Conservation (phyloP, 1,140 invertebrate species). For the Ceratosolen solmsi region DNA sequence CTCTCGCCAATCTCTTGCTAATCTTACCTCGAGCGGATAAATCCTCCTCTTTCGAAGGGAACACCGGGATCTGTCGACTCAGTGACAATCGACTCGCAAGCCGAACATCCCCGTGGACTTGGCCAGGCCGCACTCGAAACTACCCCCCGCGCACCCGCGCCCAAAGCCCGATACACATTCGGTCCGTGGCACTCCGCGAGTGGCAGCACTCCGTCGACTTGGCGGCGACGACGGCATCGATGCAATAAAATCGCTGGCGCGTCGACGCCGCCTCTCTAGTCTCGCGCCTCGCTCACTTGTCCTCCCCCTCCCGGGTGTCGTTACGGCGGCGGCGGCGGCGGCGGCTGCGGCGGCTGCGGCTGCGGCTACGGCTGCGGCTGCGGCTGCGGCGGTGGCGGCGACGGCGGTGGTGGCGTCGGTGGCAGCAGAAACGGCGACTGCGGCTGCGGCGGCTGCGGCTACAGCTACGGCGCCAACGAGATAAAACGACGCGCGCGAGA, state of each 20-base stretch:
- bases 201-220: background rate
- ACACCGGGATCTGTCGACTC: background rate
- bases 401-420: background rate
- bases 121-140: background rate
- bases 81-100: too few relatives aligned
- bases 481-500: conserved; percentile 1
- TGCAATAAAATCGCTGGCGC: conserved; percentile 42
- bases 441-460: background rate
- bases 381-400: too few relatives aligned
- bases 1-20: too few relatives aligned
- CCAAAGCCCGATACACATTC: background rate
- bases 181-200: background rate
- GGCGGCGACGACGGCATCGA: conserved; percentile 20
- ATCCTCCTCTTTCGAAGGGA: background rate
- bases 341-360: conserved; percentile 3
- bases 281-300: background rate
- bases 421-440: background rate
- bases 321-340: background rate
- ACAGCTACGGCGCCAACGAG: background rate
- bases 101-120: background rate
- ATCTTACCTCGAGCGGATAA: background rate
- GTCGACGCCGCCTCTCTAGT: conserved; percentile 16
- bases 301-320: background rate
- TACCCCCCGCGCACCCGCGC: background rate
- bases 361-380: too few relatives aligned